Base-by-base conservation (phyloP, 2,888 invertebrate genomes). In the Heliconius erato region DNA sequence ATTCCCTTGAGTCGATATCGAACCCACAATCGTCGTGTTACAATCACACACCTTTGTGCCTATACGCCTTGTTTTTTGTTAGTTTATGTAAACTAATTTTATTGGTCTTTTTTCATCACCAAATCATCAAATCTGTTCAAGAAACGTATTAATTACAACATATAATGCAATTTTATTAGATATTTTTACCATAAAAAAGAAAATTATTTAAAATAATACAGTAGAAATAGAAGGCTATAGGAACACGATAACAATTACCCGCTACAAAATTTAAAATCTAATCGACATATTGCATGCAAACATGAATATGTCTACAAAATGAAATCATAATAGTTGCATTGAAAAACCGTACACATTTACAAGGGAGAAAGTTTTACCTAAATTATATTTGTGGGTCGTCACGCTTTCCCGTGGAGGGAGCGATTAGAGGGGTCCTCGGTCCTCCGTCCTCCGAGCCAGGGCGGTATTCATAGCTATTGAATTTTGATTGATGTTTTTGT, bases 341-440 rank as follows among this genome's bases (percentile, higher is more conserved):
- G 90, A 89, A 92, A 91, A 93, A 92, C 91, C 89, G 90, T 90
- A 91, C 92, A 91, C 91, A 92, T 90, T 90, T 90, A 91, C 91
- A 91, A 90, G 91, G 92, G 94, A 93, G 94, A 95, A 95, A 94
- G 93, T 95, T 95, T 94, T 92, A 93, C 94, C 94, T 94, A 95
- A 95, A 96, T 96, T 95, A 95, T 96, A 96, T 96, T 96, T 96
- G 95, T 95, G 95, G 96, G 95, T 95, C 96, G 96, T 96, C 96
- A 96, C 95, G 96, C 94, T 95, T 94, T 94, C 93, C 94, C 93
- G 91, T 92, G 87, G 87, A 89, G 91, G 91, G 91, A 93, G 91
- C 93, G 94, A 94, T 95, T 95, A 94, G 93, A 94, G 94, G 94
- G 94, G 92, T 91, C 92, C 91, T 92, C 92, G 94, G 92, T 91